phyloP scores from a whole-genome alignment of 2,888 invertebrate species.

The Dyspetes luteomarginatus region DNA sequence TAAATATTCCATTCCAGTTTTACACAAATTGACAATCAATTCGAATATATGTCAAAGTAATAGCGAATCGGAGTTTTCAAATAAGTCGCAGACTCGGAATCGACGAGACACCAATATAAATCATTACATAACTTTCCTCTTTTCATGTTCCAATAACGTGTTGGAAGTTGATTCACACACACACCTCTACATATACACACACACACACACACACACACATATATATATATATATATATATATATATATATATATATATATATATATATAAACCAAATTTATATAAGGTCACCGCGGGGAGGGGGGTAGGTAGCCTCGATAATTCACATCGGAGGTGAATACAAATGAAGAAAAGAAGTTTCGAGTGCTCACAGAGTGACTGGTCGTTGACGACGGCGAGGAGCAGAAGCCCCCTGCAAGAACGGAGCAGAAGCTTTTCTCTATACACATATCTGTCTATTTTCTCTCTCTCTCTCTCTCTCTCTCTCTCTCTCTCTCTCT shows the following conservation, averaged over 20 bases:
- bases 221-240: too few relatives aligned
- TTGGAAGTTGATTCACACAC: too few relatives aligned
- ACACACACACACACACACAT: too few relatives aligned
- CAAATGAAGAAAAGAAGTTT: slow-evolving; percentile 57
- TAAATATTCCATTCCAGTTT: neutral
- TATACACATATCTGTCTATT: slow-evolving; percentile 9
- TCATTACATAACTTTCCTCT: slow-evolving; percentile 27
- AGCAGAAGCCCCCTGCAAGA: slow-evolving; percentile 27
- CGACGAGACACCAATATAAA: slow-evolving; percentile 29
- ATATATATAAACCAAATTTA: too few relatives aligned
- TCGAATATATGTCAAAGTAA: neutral
- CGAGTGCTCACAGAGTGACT: slow-evolving; percentile 24
- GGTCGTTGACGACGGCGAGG: slow-evolving; percentile 30
- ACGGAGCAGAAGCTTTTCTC: slow-evolving; percentile 34
- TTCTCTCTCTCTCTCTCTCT: neutral
- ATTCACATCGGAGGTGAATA: slow-evolving; percentile 47
- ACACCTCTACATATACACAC: too few relatives aligned
- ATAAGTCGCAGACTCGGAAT: neutral
- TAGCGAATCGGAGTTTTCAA: neutral
- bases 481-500: slow-evolving; percentile 4
- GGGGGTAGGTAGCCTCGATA: slow-evolving; percentile 34
- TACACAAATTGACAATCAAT: neutral
- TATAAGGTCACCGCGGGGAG: neutral
- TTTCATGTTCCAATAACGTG: slow-evolving; percentile 47
- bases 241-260: too few relatives aligned